Evolutionary conservation across 2,113 vertebrate species (phyloP).

Genomic region (Herpailurus yagouaroundi): DNA sequence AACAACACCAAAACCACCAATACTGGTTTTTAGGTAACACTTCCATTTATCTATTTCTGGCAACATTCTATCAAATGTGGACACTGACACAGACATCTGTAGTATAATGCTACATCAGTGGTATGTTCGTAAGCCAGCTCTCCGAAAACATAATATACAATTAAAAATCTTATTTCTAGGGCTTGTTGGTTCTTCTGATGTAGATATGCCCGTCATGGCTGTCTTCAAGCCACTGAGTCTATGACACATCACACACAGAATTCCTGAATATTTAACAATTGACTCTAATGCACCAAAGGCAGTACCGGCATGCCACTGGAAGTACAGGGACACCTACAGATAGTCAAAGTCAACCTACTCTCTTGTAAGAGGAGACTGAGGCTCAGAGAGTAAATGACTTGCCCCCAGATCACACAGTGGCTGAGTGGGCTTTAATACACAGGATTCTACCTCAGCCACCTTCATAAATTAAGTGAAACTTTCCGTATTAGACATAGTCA

Average conservation of each 20-base stretch:
- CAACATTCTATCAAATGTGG: neutral
- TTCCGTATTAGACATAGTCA: neutral
- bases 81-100: neutral
- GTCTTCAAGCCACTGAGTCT: neutral
- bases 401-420: neutral
- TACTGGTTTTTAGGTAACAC: neutral
- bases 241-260: neutral
- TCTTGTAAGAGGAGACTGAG: neutral
- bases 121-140: neutral
- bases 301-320: neutral
- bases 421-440: neutral
- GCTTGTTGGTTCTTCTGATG: neutral
- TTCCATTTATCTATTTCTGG: neutral
- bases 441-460: neutral
- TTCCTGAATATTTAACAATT: neutral
- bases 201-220: neutral
- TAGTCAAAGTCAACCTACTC: neutral
- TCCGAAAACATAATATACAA: neutral
- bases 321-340: neutral
- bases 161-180: neutral
- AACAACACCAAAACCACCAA: neutral
- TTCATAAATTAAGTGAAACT: neutral
- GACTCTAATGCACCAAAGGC: neutral
- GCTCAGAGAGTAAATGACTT: neutral
- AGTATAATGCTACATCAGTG: neutral